These are phyloP conservation scores for Lochmaea capreae DNA, from an alignment of 2,888 invertebrate species.

Conservation along the genomic window DNA sequence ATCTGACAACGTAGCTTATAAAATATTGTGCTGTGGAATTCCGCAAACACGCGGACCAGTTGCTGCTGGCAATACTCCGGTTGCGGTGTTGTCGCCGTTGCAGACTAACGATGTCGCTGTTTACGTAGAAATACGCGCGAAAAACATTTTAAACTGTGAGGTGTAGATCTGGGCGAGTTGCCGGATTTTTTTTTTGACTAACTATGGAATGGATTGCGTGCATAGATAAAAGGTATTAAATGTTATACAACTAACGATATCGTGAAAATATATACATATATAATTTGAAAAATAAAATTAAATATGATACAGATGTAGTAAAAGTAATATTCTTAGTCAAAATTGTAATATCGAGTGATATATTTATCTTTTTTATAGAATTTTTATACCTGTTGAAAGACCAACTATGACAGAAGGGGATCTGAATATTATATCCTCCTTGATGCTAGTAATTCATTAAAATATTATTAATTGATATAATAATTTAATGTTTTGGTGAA, in stretches of 20 bases:
- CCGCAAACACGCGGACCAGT: constrained; percentile 14
- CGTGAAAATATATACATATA: too few relatives aligned
- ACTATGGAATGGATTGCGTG: constrained; percentile 56
- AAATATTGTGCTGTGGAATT: constrained; percentile 8
- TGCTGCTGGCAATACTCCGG: constrained; percentile 13
- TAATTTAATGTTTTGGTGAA: too few relatives aligned
- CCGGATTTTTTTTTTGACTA: constrained; percentile 14
- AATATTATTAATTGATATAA: too few relatives aligned
- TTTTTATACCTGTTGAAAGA: too few relatives aligned
- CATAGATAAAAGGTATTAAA: constrained; percentile 53
- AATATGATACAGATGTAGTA: too few relatives aligned
- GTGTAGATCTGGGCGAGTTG: constrained; percentile 11
- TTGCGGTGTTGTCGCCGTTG: constrained; percentile 8
- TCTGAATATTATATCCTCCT: too few relatives aligned
- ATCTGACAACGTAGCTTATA: constrained; percentile 8
- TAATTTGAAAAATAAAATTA: too few relatives aligned
- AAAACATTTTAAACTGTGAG: constrained; percentile 12
- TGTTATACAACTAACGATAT: neutral
- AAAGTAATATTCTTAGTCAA: too few relatives aligned
- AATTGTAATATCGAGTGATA: too few relatives aligned
- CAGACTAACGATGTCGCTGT: constrained; percentile 1
- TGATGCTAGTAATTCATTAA: too few relatives aligned
- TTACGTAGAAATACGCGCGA: constrained; percentile 20
- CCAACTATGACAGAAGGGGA: too few relatives aligned
- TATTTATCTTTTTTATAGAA: too few relatives aligned